Evolutionary conservation across 2,797 vertebrate genomes (phyloP), one percentile per base, ranked within the genome.

Genomic region (Micromesistius poutassou): DNA sequence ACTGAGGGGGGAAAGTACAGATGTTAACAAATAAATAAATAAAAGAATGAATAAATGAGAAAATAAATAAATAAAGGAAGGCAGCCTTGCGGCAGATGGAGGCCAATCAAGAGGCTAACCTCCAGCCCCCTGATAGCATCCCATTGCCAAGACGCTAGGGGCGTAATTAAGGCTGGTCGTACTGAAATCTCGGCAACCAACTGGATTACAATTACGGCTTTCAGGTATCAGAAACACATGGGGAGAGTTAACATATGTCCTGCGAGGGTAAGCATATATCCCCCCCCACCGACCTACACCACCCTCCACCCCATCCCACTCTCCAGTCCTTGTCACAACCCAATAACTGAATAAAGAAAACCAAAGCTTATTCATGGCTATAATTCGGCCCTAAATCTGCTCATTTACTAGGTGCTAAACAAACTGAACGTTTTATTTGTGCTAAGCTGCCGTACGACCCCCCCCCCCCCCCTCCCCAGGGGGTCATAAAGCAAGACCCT

Each of bases 151-250:
- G 89, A 91, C 81, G 83, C 83, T 86, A 88, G 89, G 87, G 89
- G 88, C n/a, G 88, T 91, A 85, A 91, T 92, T 93, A 89, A 83
- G 85, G 87, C 86, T 91, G 84, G 88, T 90, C 85, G 85, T 85
- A 91, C 76, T 87, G 87, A 62, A 62, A n/a, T 91, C 91, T 92
- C 87, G 87, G 85, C 46, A 80, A 79, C 78, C 78, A 79, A 89
- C 85, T 88, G 89, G 91, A 93, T 93, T 90, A 90, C 90, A 91
- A 93, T 91, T 84, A 91, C 75, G 86, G 87, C 88, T 91, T 86
- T 84, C 74, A 82, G 80, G 86, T 91, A 93, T 93, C 91, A 92
- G 88, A 94, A 93, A 88, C 91, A 93, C 91, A 92, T 93, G 92
- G 85, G 85, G 76, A 25, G 55, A 9, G n/a, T 66, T 12, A 66